Evolutionary conservation across 2,113 vertebrate genomes (phyloP), one percentile per base, ranked within the genome.

Genomic region (Fregetta grallaria): DNA sequence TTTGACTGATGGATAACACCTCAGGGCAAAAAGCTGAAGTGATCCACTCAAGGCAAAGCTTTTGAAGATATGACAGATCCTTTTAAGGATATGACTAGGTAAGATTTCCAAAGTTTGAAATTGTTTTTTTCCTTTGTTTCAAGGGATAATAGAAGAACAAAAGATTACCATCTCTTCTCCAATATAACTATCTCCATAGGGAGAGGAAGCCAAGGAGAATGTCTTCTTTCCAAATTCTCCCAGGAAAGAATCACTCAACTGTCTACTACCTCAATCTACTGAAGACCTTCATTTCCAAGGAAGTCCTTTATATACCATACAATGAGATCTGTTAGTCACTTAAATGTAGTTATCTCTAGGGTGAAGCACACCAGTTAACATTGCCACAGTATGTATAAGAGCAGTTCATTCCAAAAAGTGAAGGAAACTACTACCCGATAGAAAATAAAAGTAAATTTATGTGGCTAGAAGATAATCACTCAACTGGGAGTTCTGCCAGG

Each of bases 361-460:
- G 61, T 78, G 52, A 96, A 88, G 65, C 66, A 63, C 4, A 81
- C 5, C 38, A 77, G 63, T 38, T 80, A 74, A 75, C 30, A 67
- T 4, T 61, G 36, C 52, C 45, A 71, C 66, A 58, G 36, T 66
- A 82, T 19, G 12, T 44, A 1, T 38, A 59, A 81, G 11, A 65
- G 40, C 66, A 78, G 29, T 74, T 88, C 45, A 79, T 70, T 88
- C 29, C 59, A 85, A 76, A 58, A 88, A 86, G 74, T 26, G 38
- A 85, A 86, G 45, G 66, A 82, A 91, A 89, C 75, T 93, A 93
- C 67, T 66, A 71, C 58, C 29, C 1, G 1, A 91, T 17, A 87
- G 52, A 90, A 95, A 91, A 96, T 62, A 70, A 91, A 93, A 96
- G 76, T 42, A 92, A 56, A 79, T 90, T 94, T 72, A 89, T 36